These are phyloP conservation scores for Metridium senile DNA, from an alignment of 92 coral and sea anemone species.

Conservation along the genomic window DNA sequence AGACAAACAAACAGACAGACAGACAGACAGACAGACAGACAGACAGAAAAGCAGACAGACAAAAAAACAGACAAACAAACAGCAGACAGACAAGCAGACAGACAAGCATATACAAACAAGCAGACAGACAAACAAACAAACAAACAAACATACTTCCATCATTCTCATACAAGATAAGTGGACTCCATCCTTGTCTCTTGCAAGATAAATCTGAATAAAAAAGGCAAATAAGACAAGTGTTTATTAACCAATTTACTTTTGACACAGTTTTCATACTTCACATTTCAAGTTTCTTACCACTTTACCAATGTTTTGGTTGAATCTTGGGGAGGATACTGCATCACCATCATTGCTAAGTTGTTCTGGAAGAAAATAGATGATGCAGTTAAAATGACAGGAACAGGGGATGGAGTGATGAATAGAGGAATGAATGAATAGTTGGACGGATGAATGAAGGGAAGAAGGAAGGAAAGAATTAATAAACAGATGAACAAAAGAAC, in stretches of 20 bases:
- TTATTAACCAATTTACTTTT: neutral
- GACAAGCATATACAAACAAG: neutral
- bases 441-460: neutral
- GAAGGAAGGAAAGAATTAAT: neutral
- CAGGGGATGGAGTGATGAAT: neutral
- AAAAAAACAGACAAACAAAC: too few species aligned
- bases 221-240: too few species aligned
- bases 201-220: constrained; percentile 58
- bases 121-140: neutral
- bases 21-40: too few species aligned
- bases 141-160: constrained; percentile 44
- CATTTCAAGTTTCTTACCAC: constrained; percentile 67
- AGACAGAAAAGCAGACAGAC: too few species aligned
- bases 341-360: constrained; percentile 55
- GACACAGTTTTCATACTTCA: too few species aligned
- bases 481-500: neutral
- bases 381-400: neutral
- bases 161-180: constrained; percentile 59
- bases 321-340: constrained; percentile 68
- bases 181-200: constrained; percentile 60
- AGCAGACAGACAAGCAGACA: too few species aligned
- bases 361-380: constrained; percentile 32
- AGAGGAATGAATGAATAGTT: neutral
- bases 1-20: too few species aligned
- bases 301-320: constrained; percentile 56